These are phyloP conservation scores for Athene noctua DNA, from an alignment of 2,113 vertebrate genomes.

Conservation along the genomic window DNA sequence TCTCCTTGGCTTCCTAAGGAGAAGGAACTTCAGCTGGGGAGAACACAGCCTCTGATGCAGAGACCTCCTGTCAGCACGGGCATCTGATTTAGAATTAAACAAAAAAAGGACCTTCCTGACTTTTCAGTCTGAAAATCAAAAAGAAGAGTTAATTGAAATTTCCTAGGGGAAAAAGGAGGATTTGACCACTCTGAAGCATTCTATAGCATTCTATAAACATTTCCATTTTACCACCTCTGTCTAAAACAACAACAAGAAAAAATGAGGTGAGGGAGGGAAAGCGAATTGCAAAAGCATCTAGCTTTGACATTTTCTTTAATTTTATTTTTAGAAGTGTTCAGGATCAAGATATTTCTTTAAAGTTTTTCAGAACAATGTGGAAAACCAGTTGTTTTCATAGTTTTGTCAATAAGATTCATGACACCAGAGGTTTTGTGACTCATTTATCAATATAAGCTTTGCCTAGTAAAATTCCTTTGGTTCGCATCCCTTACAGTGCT, in stretches of 20 bases:
- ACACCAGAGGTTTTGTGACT: rapidly evolving
- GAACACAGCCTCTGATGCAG: background rate
- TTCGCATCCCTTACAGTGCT: background rate
- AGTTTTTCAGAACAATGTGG: background rate
- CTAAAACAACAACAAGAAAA: background rate
- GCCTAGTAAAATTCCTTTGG: background rate
- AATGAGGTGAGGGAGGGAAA: background rate
- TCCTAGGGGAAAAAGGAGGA: background rate
- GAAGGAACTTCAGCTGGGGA: background rate
- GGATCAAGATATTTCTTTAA: background rate
- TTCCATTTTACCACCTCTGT: background rate
- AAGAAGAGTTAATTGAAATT: background rate
- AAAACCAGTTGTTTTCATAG: background rate
- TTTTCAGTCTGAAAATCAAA: background rate
- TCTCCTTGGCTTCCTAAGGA: background rate
- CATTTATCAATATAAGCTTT: background rate
- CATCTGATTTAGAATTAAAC: background rate
- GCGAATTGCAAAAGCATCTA: background rate
- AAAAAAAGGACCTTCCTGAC: background rate
- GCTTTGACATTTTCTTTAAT: background rate
- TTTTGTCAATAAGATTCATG: background rate
- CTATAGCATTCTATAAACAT: background rate
- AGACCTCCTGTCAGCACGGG: background rate
- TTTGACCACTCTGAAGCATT: background rate
- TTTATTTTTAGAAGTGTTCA: background rate